Percentiles rank a stretch among this genome's conserved stretches.
Evolutionary conservation across 2,113 vertebrate species (phyloP).

Genomic region (Pterophyllum scalare): DNA sequence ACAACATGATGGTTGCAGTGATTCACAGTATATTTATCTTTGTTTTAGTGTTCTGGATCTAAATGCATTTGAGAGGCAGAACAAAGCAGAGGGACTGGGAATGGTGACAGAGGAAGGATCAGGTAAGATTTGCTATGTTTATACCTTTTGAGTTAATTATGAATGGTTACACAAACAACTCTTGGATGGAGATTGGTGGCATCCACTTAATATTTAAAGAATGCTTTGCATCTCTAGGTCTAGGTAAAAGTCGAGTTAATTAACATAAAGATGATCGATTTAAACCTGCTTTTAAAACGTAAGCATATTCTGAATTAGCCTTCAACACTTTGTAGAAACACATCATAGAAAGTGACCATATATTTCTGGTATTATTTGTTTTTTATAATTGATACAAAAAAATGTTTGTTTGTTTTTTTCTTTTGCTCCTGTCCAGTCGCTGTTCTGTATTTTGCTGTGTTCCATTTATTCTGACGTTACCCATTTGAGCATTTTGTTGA

Average conservation of each 20-base stretch:
- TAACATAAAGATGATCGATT: neutral
- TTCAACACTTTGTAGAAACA: too few relatives aligned
- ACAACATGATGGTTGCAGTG: too few relatives aligned
- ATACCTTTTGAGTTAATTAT: neutral
- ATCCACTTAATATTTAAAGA: neutral
- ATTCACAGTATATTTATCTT: neutral
- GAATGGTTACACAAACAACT: neutral
- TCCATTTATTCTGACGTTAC: constrained; percentile 32
- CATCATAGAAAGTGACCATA: neutral
- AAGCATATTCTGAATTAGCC: neutral
- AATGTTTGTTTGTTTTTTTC: neutral
- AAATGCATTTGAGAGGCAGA: constrained; percentile 96
- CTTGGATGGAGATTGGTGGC: neutral
- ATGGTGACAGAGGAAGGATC: constrained; percentile 98
- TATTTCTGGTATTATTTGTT: neutral
- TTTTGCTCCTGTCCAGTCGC: constrained; percentile 14
- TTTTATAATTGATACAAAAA: neutral
- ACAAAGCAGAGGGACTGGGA: constrained; percentile 96
- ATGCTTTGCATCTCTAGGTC: neutral
- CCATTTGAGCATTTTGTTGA: constrained; percentile 15
- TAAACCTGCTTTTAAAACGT: neutral
- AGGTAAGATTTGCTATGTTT: constrained; percentile 79
- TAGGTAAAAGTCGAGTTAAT: neutral
- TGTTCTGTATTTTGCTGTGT: constrained; percentile 34
- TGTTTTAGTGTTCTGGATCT: constrained; percentile 76